Base-by-base conservation (phyloP, 2,113 vertebrate genomes). In the Mastomys coucha region DNA sequence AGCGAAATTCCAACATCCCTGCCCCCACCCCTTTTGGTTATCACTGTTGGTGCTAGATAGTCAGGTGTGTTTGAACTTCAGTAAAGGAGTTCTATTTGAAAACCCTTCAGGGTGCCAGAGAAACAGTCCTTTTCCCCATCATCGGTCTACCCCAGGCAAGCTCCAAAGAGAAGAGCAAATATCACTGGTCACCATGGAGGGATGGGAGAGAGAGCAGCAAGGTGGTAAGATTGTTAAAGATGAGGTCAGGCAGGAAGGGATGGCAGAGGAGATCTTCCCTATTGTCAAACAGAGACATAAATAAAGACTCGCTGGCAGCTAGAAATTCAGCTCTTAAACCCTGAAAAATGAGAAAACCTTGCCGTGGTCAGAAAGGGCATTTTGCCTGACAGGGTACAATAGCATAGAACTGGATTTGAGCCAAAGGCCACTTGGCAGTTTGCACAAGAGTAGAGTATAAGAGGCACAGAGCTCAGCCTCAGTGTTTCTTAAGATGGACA, bases 61-160 rank as follows among this genome's bases (percentile, higher is more conserved):
- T 85, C 92, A 96, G 73, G 89, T 87, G 56, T 58, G 94, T 96
- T 89, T 95, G 86, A 97, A 97, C 86, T 87, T 77, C 95, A 76
- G 11, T 92, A 92, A 97, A 93, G 72, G 45, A 97, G 72, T 16
- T 94, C 93, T 97, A 91, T 97, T 91, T 95, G 93, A 89, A 97
- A 96, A 94, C 96, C 20, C 96, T 69, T 94, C 96, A 97, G 95
- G 96, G 91, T 86, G 94, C 94, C 96, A 91, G 86, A 81, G 90
- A 92, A 80, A 67, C 39, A 53, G 77, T 94, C 85, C 77, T 91
- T 93, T 96, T 93, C 92, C 67, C 78, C 92, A 91, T 75, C 72
- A 95, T 91, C 86, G 12, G 77, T 93, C 94, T 88, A 91, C 93
- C 88, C 56, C 53, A 93, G 88, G 78, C 85, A 67, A 80, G 69